Evolutionary conservation across 2,797 vertebrate genomes (phyloP).

Genomic region (Varecia variegata): DNA sequence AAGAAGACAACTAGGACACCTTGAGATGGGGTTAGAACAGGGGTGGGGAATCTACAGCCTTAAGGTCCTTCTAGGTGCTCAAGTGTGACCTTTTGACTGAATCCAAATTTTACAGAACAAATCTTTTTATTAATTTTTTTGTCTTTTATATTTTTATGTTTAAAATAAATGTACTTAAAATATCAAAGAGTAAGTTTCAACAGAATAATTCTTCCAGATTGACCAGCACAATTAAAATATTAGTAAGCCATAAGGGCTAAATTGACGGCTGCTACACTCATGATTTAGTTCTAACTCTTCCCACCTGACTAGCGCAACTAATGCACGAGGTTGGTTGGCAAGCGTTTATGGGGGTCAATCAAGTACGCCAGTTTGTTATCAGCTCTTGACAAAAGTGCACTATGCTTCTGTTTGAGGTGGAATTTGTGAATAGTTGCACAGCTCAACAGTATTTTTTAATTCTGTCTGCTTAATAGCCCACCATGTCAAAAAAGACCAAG

Average conservation of each 20-base stretch:
- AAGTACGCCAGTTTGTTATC: too few species aligned
- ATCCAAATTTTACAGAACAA: not conserved
- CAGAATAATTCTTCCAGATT: not conserved
- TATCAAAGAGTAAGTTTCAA: not conserved
- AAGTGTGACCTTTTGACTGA: not conserved
- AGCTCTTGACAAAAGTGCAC: too few species aligned
- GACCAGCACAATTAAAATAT: not conserved
- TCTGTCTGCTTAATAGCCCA: too few species aligned
- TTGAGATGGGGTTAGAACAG: not conserved
- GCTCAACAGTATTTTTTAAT: too few species aligned
- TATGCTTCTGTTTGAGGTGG: too few species aligned
- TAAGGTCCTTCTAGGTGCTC: not conserved
- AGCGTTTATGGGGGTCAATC: too few species aligned
- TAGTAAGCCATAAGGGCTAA: not conserved
- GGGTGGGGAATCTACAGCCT: not conserved
- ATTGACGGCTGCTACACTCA: not conserved
- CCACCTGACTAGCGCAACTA: too few species aligned
- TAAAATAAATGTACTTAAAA: not conserved
- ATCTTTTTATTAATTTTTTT: not conserved
- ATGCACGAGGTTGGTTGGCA: too few species aligned
- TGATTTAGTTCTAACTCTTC: not conserved
- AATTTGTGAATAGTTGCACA: too few species aligned
- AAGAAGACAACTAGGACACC: slow-evolving; percentile 4
- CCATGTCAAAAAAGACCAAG: too few species aligned
- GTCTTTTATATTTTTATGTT: not conserved